A percentile compares a stretch with the other conserved stretches of the same genome.
phyloP scores from a whole-genome alignment of 2,113 vertebrate species.

The Murina feae region DNA sequence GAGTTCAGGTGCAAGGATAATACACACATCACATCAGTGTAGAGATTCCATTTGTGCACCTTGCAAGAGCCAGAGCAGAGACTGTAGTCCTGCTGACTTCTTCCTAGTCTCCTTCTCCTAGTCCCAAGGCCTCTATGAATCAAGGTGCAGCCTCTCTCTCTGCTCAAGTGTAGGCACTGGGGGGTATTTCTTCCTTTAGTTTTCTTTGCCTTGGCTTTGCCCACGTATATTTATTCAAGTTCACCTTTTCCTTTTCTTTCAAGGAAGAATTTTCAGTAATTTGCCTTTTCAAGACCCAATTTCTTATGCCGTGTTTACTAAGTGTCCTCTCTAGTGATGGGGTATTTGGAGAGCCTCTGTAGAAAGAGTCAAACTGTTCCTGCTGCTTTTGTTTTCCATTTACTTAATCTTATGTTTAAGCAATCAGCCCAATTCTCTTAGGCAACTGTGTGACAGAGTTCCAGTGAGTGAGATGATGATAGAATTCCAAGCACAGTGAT shows the following conservation, averaged over 20 bases:
- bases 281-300: not conserved
- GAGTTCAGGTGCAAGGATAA: not conserved
- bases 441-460: not conserved
- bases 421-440: not conserved
- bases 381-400: conserved; percentile 38
- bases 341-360: not conserved
- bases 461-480: not conserved
- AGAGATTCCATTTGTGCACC: not conserved
- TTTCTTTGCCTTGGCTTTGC: not conserved
- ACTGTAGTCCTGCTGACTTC: not conserved
- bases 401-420: not conserved
- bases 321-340: not conserved
- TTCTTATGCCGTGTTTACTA: not conserved
- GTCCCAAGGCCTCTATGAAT: not conserved
- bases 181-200: not conserved
- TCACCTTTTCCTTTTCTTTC: not conserved
- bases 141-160: not conserved
- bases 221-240: not conserved
- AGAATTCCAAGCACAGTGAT: not conserved
- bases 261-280: not conserved
- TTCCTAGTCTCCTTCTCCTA: not conserved
- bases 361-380: not conserved
- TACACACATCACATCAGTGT: not conserved
- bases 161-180: not conserved
- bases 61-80: not conserved